Evolutionary conservation across 2,888 invertebrate species (phyloP).

Genomic region (Epinotia nisella): DNA sequence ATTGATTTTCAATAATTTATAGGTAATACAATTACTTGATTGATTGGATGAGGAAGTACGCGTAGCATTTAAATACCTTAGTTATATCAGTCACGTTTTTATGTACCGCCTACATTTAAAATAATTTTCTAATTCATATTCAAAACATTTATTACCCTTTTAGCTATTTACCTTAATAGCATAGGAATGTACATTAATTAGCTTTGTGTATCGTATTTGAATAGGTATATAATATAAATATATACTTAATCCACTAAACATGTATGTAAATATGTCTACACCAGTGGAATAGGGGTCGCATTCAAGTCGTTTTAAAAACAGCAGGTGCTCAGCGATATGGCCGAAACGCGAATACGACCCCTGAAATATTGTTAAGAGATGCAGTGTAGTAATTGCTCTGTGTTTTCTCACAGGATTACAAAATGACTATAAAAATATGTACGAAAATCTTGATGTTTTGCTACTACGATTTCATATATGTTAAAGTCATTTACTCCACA

Average conservation of each 20-base stretch:
- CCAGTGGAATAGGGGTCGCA: not conserved
- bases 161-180: slow-evolving; percentile 3
- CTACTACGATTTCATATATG: no score
- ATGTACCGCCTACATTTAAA: slow-evolving; percentile 2
- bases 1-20: not conserved
- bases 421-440: no score
- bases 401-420: no score
- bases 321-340: no score
- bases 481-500: no score
- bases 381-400: no score
- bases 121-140: slow-evolving; percentile 21
- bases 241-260: not conserved
- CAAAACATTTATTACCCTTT: slow-evolving; percentile 9
- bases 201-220: not conserved
- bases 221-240: no score
- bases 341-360: no score
- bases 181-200: slow-evolving; percentile 1
- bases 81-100: slow-evolving; percentile 8
- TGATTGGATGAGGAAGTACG: not conserved
- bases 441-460: no score
- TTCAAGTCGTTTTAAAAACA: no score
- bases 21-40: not conserved
- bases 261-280: not conserved
- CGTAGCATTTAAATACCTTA: not conserved
- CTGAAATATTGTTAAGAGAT: no score